Conservation (phyloP, 2,888 invertebrate genomes). For the Drosophila macrospina region DNA sequence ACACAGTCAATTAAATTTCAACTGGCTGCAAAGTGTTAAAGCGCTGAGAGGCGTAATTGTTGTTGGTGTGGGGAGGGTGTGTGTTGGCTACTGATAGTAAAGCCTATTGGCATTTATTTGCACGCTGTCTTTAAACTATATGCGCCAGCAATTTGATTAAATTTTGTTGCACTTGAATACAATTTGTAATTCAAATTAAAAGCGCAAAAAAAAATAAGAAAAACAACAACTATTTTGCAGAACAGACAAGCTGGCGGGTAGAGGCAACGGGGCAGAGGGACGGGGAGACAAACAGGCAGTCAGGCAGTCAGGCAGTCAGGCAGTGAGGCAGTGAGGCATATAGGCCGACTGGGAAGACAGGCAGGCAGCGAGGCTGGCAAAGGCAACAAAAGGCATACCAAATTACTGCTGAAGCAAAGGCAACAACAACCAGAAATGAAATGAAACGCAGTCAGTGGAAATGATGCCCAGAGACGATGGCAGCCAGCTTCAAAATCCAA, state of each 20-base stretch:
- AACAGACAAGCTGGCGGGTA: slow-evolving; percentile 4
- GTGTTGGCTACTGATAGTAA: neutral
- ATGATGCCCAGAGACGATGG: slow-evolving; percentile 65
- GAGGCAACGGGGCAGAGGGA: neutral
- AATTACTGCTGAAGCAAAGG: slow-evolving; percentile 71
- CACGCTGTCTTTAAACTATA: slow-evolving; percentile 46
- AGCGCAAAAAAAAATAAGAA: slow-evolving; percentile 56
- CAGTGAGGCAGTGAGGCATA: slow-evolving; percentile 9
- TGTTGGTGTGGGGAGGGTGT: neutral
- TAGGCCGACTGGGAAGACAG: neutral
- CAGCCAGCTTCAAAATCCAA: slow-evolving; percentile 49
- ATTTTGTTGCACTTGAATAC: slow-evolving; percentile 64
- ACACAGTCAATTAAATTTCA: slow-evolving; percentile 78
- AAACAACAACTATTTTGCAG: slow-evolving; percentile 32
- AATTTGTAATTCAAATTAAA: slow-evolving; percentile 80
- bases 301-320: neutral
- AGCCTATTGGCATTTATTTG: slow-evolving; percentile 52
- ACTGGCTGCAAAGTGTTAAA: slow-evolving; percentile 71
- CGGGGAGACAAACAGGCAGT: neutral
- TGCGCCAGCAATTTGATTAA: slow-evolving; percentile 67
- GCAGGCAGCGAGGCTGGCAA: neutral
- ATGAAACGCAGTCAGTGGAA: slow-evolving; percentile 79
- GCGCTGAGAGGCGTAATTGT: slow-evolving; percentile 33
- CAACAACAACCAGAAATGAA: slow-evolving; percentile 50
- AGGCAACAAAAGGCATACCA: slow-evolving; percentile 74